Conservation (phyloP, 2,888 invertebrate genomes). For the Corythucha ciliata region DNA sequence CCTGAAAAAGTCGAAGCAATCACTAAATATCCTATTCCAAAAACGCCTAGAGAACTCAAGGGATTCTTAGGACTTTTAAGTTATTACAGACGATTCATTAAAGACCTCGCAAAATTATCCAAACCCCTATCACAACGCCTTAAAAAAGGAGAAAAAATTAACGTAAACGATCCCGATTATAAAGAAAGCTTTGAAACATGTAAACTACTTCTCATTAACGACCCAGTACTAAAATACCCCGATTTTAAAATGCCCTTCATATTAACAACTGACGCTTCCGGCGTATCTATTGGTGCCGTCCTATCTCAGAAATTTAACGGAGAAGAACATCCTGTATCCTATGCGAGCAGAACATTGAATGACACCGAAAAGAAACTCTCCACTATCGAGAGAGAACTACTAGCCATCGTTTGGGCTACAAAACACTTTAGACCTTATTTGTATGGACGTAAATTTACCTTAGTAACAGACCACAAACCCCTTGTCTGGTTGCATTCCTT, state of each 20-base stretch:
- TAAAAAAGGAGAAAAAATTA: conserved; percentile 31
- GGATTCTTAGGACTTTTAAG: conserved; percentile 3
- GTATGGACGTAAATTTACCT: not conserved
- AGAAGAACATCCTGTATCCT: conserved; percentile 36
- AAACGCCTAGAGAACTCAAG: not conserved
- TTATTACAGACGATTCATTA: conserved; percentile 13
- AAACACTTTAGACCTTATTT: conserved; percentile 5
- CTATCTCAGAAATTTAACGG: conserved; percentile 35
- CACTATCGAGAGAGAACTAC: not conserved
- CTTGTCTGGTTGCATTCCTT: conserved; percentile 11
- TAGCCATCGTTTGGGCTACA: conserved; percentile 7
- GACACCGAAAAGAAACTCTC: not conserved
- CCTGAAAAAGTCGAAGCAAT: not conserved
- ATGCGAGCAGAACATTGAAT: conserved; percentile 40
- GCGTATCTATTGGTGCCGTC: conserved; percentile 26
- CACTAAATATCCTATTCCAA: not conserved
- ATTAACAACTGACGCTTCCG: conserved; percentile 38
- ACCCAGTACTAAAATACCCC: conserved; percentile 34
- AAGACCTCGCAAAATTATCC: conserved; percentile 32
- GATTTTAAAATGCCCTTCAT: conserved; percentile 37
- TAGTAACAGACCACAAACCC: conserved; percentile 8
- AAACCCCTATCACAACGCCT: conserved; percentile 34
- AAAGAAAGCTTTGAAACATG: conserved; percentile 13
- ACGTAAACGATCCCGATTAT: conserved; percentile 7
- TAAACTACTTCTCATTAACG: conserved; percentile 18